Evolutionary conservation across 2,797 vertebrate species (phyloP).

Genomic region (Pseudomugil gertrudae): DNA sequence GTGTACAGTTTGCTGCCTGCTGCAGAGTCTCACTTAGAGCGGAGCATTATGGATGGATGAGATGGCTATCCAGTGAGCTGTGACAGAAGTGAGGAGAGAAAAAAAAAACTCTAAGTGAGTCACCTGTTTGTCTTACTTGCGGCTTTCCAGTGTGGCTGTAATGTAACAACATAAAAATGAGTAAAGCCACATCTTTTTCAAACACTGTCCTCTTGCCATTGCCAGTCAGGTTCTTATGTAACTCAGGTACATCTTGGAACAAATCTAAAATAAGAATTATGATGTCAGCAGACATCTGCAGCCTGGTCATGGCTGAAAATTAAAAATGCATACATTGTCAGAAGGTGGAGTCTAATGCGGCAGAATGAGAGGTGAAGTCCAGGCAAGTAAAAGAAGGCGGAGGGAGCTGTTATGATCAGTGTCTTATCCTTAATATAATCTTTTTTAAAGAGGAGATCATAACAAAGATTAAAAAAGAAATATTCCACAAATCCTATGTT

Average conservation of each 20-base stretch:
- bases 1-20: slow-evolving; percentile 4
- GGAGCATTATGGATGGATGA: slow-evolving; percentile 16
- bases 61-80: slow-evolving; percentile 33
- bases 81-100: neutral
- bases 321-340: slow-evolving; percentile 62
- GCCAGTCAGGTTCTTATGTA: slow-evolving; percentile 11
- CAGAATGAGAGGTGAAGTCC: slow-evolving; percentile 35
- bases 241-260: slow-evolving; percentile 37
- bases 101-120: slow-evolving; percentile 5
- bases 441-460: slow-evolving; percentile 1
- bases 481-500: neutral
- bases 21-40: slow-evolving; percentile 28
- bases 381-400: no score
- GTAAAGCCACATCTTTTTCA: neutral
- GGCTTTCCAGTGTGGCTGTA: neutral
- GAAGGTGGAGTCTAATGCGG: slow-evolving; percentile 41
- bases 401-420: no score
- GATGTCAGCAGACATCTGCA: slow-evolving; percentile 47
- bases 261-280: slow-evolving; percentile 58
- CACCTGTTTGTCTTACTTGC: slow-evolving; percentile 8
- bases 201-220: neutral
- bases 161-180: neutral
- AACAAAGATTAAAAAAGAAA: neutral
- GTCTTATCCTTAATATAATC: neutral
- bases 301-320: slow-evolving; percentile 37